Conservation (phyloP, 2,113 vertebrate genomes). For the Tylochromis polylepis region DNA sequence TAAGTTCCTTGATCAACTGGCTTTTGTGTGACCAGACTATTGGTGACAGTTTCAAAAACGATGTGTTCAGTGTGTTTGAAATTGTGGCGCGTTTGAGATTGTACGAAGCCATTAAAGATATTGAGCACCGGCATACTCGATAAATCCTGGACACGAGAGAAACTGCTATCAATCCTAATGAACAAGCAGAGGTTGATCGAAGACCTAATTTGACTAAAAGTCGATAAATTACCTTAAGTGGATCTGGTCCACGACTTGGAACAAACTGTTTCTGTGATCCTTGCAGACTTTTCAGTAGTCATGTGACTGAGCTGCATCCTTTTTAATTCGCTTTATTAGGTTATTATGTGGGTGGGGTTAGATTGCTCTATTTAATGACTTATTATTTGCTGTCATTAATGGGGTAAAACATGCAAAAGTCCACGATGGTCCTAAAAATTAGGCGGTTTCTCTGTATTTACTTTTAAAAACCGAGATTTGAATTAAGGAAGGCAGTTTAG, state of each 20-base stretch:
- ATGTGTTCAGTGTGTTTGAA: background rate
- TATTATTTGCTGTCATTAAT: background rate
- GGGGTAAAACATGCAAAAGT: background rate
- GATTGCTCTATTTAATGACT: background rate
- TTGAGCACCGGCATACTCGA: background rate
- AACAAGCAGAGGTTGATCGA: constrained; percentile 34
- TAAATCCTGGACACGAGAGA: constrained; percentile 13
- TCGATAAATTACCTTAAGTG: constrained; percentile 4
- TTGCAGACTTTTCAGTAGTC: background rate
- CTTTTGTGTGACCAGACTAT: background rate
- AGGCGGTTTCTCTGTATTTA: background rate
- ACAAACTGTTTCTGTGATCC: constrained; percentile 33
- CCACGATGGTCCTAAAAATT: background rate
- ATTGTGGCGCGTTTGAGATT: background rate
- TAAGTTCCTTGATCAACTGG: constrained; percentile 35
- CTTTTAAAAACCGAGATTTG: accelerated
- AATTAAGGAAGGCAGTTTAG: accelerated
- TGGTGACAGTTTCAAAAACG: constrained; percentile 19
- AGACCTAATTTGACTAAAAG: constrained; percentile 47
- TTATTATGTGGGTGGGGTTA: background rate
- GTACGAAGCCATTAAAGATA: background rate
- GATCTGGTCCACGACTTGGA: constrained; percentile 30
- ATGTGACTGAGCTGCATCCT: background rate
- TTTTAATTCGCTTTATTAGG: background rate
- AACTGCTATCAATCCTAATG: constrained; percentile 1